Base-by-base conservation (phyloP, 2,797 vertebrate genomes). In the Anguilla pacifica region DNA sequence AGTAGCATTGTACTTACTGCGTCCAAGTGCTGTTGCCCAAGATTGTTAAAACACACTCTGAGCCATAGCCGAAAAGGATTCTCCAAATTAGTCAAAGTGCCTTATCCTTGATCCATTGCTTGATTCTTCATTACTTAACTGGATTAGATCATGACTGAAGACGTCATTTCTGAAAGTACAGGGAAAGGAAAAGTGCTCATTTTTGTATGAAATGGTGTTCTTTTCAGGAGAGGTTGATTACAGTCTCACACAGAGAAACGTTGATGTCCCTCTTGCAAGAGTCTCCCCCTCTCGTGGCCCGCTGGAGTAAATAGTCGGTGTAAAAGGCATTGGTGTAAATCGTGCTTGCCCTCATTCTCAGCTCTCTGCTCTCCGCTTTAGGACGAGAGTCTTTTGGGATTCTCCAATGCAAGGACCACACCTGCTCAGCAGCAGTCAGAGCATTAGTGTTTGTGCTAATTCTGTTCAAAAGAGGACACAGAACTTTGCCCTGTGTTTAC, bases 121-220 rank as follows among this genome's bases (percentile, higher is more conserved):
- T 53, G 22, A 85, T 17, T 72, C 25, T 86, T 70, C 46, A 22
- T 64, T 39, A n/a, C 53, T 61, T 85, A 64, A 64, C 84, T 39
- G 28, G 55, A 43, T 85, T 35, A 64, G 17, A 31, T 35, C 57
- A 67, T 2, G 59, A 10, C 72, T 72, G 64, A 51, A 85, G 43
- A 22, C 46, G 51, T 59, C 39, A 72, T 85, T 39, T 19, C 10
- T 43, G 57, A 31, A 84, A 51, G 39, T n/a, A 85, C 61, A 19
- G 11, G 10, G 72, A 86, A 72, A 17, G 13, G 43, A 86, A 25
- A n/a, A 72, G 61, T 13, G 25, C 25, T 86, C 25, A 46, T 17
- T 86, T 86, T 19, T 79, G 9, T 39, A 19, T 70, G 61, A 72
- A 86, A 25, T 17, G 13, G 17, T 51, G 10, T 28, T n/a, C 46